Conservation (phyloP, 2,113 vertebrate genomes). For the Engystomops pustulosus region DNA sequence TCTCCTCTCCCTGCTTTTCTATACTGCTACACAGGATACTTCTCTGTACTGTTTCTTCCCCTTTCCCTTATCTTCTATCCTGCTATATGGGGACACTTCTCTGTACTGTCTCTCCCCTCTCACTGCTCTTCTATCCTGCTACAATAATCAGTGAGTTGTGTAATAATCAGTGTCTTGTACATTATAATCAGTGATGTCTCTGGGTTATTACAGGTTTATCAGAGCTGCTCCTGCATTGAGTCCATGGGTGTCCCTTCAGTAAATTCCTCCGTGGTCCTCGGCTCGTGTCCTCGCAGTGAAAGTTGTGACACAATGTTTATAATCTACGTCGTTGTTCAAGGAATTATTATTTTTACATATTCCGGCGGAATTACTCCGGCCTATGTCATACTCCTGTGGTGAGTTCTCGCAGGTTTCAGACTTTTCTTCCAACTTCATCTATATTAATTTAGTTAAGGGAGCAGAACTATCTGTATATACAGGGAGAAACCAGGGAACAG, state of each 20-base stretch:
- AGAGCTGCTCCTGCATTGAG: slow-evolving; percentile 87
- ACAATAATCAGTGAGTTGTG: background rate
- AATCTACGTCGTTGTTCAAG: slow-evolving; percentile 75
- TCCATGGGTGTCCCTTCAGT: slow-evolving; percentile 66
- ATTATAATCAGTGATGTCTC: background rate
- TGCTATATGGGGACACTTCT: too few species aligned
- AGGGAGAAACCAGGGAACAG: too few species aligned
- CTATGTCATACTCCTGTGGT: slow-evolving; percentile 83
- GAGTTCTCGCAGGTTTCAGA: slow-evolving; percentile 44
- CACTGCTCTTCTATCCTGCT: too few species aligned
- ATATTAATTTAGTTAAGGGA: too few species aligned
- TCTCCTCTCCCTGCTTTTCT: too few species aligned
- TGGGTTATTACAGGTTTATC: slow-evolving; percentile 78
- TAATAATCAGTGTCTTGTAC: background rate
- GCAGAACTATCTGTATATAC: too few species aligned
- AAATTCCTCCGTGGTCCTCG: slow-evolving; percentile 78
- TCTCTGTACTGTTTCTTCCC: too few species aligned
- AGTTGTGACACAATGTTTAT: slow-evolving; percentile 80
- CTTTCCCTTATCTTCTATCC: too few species aligned
- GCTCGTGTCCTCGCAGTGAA: slow-evolving; percentile 78
- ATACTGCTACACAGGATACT: too few species aligned
- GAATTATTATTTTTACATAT: slow-evolving; percentile 73
- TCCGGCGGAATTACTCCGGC: slow-evolving; percentile 74
- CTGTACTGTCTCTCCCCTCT: too few species aligned
- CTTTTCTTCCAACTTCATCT: too few species aligned